Evolutionary conservation across 2,113 vertebrate genomes (phyloP), one percentile per base, ranked within the genome.

Genomic region (Dipodomys merriami): DNA sequence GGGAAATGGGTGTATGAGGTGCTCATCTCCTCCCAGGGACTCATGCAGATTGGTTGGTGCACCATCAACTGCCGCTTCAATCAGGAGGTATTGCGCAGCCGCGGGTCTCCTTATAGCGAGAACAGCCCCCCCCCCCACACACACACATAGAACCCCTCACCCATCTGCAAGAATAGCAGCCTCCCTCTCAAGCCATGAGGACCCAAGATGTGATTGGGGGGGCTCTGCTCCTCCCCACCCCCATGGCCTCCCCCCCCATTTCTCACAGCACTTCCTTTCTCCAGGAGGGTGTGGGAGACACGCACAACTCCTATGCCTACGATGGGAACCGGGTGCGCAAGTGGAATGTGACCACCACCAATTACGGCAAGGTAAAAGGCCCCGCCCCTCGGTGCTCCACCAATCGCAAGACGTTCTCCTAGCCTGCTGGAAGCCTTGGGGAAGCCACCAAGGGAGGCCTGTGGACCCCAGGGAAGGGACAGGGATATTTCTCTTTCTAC

Each of bases 1-100:
- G 99, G 99, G 93, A 99, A 99, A 83, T 99, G 99, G 99, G 98
- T 99, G 93, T 99, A 99, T 2, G 99, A 99, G 97, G 99, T 99
- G 83, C 98, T 99, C 96, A 99, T 99, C 98, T 99, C 99, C 88
- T 99, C 99, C 60, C 99, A 99, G 97, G 99, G 99, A 5, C 98
- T 99, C 94, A 99, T 99, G 99, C 99, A 99, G 98, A 99, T 99
- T 1, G 99, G 99, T 35, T 99, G 99, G 99, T 99, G 99, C 91
- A 99, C 99, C 11, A 98, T 99, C 20, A 99, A 98, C 98, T 99
- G 99, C 97, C 99, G 99, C 95, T 99, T 99, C 96, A 99, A 99
- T 96, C 99, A 99, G 96, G 99, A 99, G 99, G 99, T 99, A 96
- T 7, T 39, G 53, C 53, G 4, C 53, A 57, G 16, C 11, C 15